Evolutionary conservation across 2,797 vertebrate genomes (phyloP).

Genomic region (Anabas testudineus): DNA sequence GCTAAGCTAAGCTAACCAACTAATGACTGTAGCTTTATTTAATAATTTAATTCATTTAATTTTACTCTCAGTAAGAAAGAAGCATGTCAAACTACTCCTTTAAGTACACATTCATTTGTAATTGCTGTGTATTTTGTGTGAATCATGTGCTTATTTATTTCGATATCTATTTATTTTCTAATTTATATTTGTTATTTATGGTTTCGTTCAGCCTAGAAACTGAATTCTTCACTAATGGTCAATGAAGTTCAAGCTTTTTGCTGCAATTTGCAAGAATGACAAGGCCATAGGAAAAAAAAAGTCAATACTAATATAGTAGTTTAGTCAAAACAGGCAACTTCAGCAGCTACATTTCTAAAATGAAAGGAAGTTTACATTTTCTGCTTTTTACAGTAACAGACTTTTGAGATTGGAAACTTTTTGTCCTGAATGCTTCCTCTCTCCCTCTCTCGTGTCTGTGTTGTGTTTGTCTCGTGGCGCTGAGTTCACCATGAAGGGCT

Average conservation of each 20-base stretch:
- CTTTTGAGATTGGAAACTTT: conserved; percentile 60
- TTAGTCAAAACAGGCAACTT: conserved; percentile 67
- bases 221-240: conserved; percentile 9
- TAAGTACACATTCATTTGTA: background rate
- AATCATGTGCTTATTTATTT: background rate
- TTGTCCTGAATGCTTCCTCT: conserved; percentile 66
- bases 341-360: conserved; percentile 80
- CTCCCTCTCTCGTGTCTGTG: conserved; percentile 61
- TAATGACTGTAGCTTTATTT: background rate
- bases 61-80: background rate
- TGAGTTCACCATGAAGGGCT: conserved; percentile 65
- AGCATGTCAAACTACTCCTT: conserved; percentile 8
- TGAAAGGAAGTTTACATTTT: conserved; percentile 82
- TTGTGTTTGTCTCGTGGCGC: conserved; percentile 62
- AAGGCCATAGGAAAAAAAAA: conserved; percentile 67
- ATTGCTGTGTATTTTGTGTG: conserved; percentile 1
- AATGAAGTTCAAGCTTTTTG: conserved; percentile 69
- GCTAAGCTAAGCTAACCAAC: conserved; percentile 20
- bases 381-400: conserved; percentile 78
- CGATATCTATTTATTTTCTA: background rate
- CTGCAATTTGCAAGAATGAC: conserved; percentile 64
- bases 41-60: background rate
- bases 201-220: background rate
- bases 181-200: conserved; percentile 14
- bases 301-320: conserved; percentile 62